phyloP scores from a whole-genome alignment of 2,888 invertebrate species.

The Drosophila antonietae region DNA sequence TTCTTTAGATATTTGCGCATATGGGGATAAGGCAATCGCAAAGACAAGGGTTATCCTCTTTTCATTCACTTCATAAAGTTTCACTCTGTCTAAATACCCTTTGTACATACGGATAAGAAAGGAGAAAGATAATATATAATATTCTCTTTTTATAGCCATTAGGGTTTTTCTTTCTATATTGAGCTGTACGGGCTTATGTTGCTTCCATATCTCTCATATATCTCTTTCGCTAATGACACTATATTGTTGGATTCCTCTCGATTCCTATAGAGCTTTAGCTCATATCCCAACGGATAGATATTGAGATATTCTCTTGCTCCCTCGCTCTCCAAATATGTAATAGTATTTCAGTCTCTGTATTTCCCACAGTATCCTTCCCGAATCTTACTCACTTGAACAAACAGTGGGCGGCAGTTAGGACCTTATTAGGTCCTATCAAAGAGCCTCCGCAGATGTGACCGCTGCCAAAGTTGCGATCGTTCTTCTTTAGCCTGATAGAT shows the following conservation, averaged over 20 bases:
- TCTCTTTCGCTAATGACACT: too few species aligned
- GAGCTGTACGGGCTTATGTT: too few species aligned
- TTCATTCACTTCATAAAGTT: background rate
- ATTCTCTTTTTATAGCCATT: background rate
- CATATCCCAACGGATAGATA: too few species aligned
- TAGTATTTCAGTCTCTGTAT: background rate
- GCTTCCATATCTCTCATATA: background rate
- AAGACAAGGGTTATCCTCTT: too few species aligned
- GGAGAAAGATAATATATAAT: background rate
- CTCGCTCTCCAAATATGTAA: background rate
- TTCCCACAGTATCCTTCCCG: background rate
- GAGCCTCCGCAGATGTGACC: conserved; percentile 83
- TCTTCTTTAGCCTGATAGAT: conserved; percentile 77
- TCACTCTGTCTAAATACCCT: background rate
- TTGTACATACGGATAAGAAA: background rate
- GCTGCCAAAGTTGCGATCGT: conserved; percentile 75
- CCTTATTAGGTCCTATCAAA: conserved; percentile 77
- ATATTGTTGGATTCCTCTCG: too few species aligned
- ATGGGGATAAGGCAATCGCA: too few species aligned
- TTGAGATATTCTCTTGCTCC: too few species aligned
- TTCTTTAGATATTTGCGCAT: background rate
- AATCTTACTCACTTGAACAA: conserved; percentile 78
- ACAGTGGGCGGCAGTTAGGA: conserved; percentile 83
- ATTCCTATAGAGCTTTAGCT: too few species aligned
- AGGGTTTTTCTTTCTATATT: background rate